Evolutionary conservation across 2,888 invertebrate genomes (phyloP).

Genomic region (Bedellia somnulentella): DNA sequence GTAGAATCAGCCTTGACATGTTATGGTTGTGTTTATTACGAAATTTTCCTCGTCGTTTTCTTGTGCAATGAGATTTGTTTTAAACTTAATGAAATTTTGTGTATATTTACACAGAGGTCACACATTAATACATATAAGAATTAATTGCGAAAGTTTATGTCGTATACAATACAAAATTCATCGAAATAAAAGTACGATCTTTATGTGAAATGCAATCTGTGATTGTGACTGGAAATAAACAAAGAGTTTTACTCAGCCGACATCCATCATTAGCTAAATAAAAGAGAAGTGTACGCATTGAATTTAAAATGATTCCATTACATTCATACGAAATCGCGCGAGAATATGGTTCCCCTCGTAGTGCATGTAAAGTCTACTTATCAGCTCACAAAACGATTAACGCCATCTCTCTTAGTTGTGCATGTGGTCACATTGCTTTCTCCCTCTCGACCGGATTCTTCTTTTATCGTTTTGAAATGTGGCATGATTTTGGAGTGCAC

Average conservation of each 20-base stretch:
- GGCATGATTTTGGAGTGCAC: too few species aligned
- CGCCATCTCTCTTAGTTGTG: conserved; percentile 36
- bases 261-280: conserved; percentile 18
- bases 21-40: conserved; percentile 18
- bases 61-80: too few species aligned
- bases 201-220: too few species aligned
- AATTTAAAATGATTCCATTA: conserved; percentile 52
- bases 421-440: conserved; percentile 36
- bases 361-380: conserved; percentile 51
- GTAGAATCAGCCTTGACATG: conserved; percentile 37
- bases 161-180: too few species aligned
- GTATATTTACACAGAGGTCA: too few species aligned
- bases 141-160: too few species aligned
- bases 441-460: conserved; percentile 45
- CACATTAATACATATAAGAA: too few species aligned
- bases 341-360: conserved; percentile 58
- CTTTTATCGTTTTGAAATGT: conserved; percentile 56
- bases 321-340: conserved; percentile 51
- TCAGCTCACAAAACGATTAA: conserved; percentile 58
- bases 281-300: conserved; percentile 21
- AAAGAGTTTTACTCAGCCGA: background rate
- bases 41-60: conserved; percentile 21
- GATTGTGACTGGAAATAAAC: too few species aligned
- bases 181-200: too few species aligned
- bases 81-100: too few species aligned